Evolutionary conservation across 2,888 invertebrate genomes (phyloP).

Genomic region (Cheilosia grossa): DNA sequence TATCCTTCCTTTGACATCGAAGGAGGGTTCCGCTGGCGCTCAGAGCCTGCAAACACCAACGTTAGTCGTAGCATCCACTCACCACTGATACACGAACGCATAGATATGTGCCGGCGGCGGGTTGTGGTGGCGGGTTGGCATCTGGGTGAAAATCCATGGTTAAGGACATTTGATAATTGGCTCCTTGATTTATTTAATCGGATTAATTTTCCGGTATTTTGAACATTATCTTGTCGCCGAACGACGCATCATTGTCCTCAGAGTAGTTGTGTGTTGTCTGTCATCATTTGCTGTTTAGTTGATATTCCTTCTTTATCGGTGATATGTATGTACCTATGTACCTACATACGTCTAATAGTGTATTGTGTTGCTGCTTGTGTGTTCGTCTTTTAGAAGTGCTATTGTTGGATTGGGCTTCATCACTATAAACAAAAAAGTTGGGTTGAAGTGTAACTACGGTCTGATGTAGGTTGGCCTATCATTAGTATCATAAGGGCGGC

Average conservation of each 20-base stretch:
- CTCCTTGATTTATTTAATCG: conserved; percentile 70
- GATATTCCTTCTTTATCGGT: conserved; percentile 7
- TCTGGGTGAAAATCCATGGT: conserved; percentile 50
- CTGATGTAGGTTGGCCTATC: too few species aligned
- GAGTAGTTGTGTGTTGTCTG: conserved; percentile 30
- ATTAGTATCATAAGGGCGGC: too few species aligned
- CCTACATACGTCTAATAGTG: background rate
- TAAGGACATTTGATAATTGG: conserved; percentile 69
- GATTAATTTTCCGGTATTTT: conserved; percentile 72
- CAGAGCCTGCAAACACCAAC: conserved; percentile 25
- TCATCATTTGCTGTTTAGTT: conserved; percentile 41
- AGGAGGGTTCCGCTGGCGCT: conserved; percentile 38
- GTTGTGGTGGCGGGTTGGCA: conserved; percentile 8
- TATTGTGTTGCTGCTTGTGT: background rate
- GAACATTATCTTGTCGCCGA: conserved; percentile 57
- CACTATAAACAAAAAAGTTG: too few species aligned
- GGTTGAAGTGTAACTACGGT: too few species aligned
- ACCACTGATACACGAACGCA: background rate
- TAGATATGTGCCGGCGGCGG: conserved; percentile 13
- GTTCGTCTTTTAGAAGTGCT: background rate
- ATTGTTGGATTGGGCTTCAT: too few species aligned
- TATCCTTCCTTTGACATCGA: conserved; percentile 45
- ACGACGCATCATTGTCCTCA: conserved; percentile 33
- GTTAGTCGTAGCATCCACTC: background rate
- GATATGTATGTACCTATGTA: background rate